Conservation (phyloP, 2,888 invertebrate species). For the Cordylochernes scorpioides region DNA sequence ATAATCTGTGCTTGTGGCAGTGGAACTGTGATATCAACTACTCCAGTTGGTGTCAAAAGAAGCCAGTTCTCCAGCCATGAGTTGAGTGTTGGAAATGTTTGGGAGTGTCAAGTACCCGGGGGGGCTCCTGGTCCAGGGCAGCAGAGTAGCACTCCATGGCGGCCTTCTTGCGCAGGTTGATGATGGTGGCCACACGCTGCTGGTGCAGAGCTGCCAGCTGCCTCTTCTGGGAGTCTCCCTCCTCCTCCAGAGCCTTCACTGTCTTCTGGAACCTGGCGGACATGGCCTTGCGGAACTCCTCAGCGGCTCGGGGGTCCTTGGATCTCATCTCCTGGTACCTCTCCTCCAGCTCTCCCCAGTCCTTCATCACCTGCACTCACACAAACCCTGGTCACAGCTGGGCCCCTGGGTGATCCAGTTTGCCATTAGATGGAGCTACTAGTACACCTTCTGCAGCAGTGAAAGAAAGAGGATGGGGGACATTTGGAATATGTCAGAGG, state of each 20-base stretch:
- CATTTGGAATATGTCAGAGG: no score
- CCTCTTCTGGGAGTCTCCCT: constrained; percentile 80
- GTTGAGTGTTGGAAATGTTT: no score
- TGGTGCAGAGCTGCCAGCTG: constrained; percentile 88
- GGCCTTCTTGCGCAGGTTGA: constrained; percentile 83
- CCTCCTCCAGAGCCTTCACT: constrained; percentile 74
- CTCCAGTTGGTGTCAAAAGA: no score
- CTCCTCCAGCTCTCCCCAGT: constrained; percentile 91
- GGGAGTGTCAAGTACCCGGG: constrained; percentile 44
- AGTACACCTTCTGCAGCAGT: no score
- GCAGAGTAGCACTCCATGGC: constrained; percentile 80
- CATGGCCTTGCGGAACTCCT: constrained; percentile 85
- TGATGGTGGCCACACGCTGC: constrained; percentile 66
- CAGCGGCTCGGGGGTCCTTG: constrained; percentile 66
- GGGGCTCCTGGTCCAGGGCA: constrained; percentile 58
- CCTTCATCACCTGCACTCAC: constrained; percentile 78
- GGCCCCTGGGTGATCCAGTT: no score
- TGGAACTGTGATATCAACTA: no score
- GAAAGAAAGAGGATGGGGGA: no score
- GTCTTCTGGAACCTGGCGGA: constrained; percentile 65
- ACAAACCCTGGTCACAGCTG: no score
- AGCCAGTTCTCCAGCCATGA: no score
- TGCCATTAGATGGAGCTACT: no score
- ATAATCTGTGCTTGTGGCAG: no score
- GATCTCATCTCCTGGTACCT: constrained; percentile 85